Evolutionary conservation across 37 sponge, comb jelly and placozoan genomes (phyloP), one percentile per base, ranked within the genome.

Genomic region (Axinella damicornis): DNA sequence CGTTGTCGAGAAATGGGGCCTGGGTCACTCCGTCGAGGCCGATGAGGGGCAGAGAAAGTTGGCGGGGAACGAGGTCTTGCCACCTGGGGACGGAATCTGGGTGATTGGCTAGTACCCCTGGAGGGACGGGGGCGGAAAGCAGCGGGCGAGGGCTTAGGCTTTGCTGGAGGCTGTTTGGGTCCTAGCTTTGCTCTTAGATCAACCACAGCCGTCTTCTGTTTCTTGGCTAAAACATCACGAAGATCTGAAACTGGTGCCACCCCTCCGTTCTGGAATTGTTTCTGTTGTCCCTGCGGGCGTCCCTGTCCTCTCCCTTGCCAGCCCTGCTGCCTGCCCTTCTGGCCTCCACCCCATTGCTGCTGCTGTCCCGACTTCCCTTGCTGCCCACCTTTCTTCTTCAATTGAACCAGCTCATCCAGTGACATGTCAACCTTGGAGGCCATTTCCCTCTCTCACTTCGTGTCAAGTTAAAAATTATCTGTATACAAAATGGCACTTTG

Each of bases 161-260:
- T 33, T 18, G 2, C 30, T 34, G 17, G 33, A 5, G 60, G 71
- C 0, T 59, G 74, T 38, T 84, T 92, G 0, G 88, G 88, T 63
- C 73, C 66, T 5, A 92, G 70, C 34, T 83, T 84, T 19, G 80
- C 52, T 55, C 93, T 79, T 25, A 92, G 60, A 34, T 92, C 93
- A 4, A 62, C 54, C 39, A 92, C 79, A n/a, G 40, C 65, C 5
- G 69, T 31, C 62, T 83, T 83, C 71, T 77, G 83, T 66, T 89
- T 89, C 2, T 35, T 68, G 0, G 84, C 57, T 33, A 92, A 36
- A 2, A 74, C 33, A 20, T 84, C 76, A 22, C 93, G 74, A 11
- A 92, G 81, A 54, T 92, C 93, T 39, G 61, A 27, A 30, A 36
- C 57, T 22, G 75, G 27, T 40, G 41, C 27, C 0, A 30, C 57